phyloP scores from a whole-genome alignment of 2,113 vertebrate genomes.

The Rhinopomastus cyanomelas region DNA sequence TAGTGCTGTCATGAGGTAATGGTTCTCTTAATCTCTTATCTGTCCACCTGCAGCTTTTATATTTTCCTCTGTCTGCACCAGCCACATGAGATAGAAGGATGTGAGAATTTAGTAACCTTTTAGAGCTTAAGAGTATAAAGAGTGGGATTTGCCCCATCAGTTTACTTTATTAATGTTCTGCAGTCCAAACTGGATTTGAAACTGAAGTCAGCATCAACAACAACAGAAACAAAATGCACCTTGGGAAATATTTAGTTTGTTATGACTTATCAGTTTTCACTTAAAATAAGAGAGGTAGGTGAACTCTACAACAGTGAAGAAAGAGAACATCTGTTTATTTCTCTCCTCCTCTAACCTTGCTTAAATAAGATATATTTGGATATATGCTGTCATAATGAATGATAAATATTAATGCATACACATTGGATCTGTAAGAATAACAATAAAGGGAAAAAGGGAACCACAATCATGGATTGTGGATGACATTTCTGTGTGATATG shows the following conservation, averaged over 20 bases:
- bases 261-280: neutral
- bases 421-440: no score
- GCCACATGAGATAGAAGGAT: conserved; percentile 19
- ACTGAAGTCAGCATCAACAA: conserved; percentile 7
- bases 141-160: neutral
- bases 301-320: neutral
- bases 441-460: neutral
- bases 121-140: conserved; percentile 41
- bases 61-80: conserved; percentile 30
- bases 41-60: conserved; percentile 36
- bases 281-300: neutral
- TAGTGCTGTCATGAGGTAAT: conserved; percentile 51
- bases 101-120: conserved; percentile 41
- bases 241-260: neutral
- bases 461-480: neutral
- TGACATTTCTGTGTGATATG: neutral
- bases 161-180: conserved; percentile 6
- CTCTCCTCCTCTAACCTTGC: neutral
- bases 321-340: neutral
- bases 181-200: conserved; percentile 25
- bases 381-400: neutral
- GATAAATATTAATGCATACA: no score
- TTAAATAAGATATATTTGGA: neutral
- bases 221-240: neutral
- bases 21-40: conserved; percentile 53